Evolutionary conservation across 2,888 invertebrate genomes (phyloP).

Genomic region (Lithophane semibrunnea): DNA sequence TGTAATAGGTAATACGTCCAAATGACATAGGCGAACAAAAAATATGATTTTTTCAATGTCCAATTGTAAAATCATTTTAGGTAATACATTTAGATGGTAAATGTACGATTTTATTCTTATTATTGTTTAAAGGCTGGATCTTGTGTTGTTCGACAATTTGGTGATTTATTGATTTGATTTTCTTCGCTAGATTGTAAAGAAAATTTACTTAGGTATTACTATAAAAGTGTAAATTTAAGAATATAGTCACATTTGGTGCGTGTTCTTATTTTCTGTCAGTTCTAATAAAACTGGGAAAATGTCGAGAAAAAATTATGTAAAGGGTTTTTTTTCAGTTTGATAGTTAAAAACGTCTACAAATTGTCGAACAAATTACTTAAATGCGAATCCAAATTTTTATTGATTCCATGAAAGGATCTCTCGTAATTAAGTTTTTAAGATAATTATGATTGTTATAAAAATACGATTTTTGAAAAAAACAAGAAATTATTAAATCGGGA

Average conservation of each 20-base stretch:
- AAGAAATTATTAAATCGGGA: conserved; percentile 61
- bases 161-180: conserved; percentile 17
- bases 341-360: conserved; percentile 35
- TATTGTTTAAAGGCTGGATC: conserved; percentile 67
- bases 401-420: conserved; percentile 81
- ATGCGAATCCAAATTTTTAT: conserved; percentile 68
- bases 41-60: conserved; percentile 73
- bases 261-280: conserved; percentile 18
- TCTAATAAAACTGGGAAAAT: conserved; percentile 20
- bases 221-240: conserved; percentile 39
- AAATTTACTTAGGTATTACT: conserved; percentile 27
- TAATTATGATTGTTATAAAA: conserved; percentile 73
- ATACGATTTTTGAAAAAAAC: conserved; percentile 66
- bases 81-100: conserved; percentile 63
- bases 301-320: conserved; percentile 20
- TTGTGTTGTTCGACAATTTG: conserved; percentile 64
- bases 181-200: conserved; percentile 39
- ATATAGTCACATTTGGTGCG: conserved; percentile 33
- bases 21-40: conserved; percentile 73
- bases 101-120: conserved; percentile 62
- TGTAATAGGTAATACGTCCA: conserved; percentile 82
- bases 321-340: conserved; percentile 5
- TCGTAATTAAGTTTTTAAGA: conserved; percentile 79
- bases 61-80: conserved; percentile 75
- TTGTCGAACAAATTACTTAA: conserved; percentile 63